Evolutionary conservation across 2,888 invertebrate genomes (phyloP), one percentile per base, ranked within the genome.

Genomic region (Macrosiphum euphorbiae): DNA sequence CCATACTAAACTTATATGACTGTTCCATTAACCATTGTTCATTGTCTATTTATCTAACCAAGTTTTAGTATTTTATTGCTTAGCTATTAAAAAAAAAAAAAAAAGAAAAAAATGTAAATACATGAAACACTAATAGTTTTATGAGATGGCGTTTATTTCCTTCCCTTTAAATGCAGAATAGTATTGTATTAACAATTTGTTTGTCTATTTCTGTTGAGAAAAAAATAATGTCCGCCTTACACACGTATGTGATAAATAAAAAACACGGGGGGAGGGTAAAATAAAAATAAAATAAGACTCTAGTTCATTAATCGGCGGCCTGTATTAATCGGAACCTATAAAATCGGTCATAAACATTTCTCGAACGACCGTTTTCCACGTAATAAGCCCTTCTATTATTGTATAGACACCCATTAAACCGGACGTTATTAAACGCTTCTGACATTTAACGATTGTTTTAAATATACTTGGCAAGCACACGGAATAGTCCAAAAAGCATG

Each of bases 221-320:
- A 88, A 88, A 41, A 90, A n/a, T 55, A 44, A 55, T 88, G 88
- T 92, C 78, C n/a, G 67, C 52, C 44, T 55, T 44, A n/a, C 88
- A 55, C 88, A 44, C 44, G 88, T 92, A 67, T 78, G 41, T 52
- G 88, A 92, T 90, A 90, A 94, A 90, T 61, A 90, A 67, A 84
- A 93, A 85, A 87, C 44, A 44, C 3, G 10, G 10, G 58, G 86
- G 52, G 24, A 13, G 13, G 50, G 50, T 41, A 41, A 58, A 47
- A 26, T 26, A 55, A 88, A 93, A 93, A 84, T 78, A 58, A 91
- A 86, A 91, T 90, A 94, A 90, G 67, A 94, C 67, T 94, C 90
- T 90, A 94, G 94, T 94, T 94, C 94, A 94, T 94, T 94, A 94
- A 94, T 94, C 94, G 94, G 90, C 90, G 78, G 90, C 61, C 28